Base-by-base conservation (phyloP, 2,888 invertebrate genomes). In the Cephus spinipes region DNA sequence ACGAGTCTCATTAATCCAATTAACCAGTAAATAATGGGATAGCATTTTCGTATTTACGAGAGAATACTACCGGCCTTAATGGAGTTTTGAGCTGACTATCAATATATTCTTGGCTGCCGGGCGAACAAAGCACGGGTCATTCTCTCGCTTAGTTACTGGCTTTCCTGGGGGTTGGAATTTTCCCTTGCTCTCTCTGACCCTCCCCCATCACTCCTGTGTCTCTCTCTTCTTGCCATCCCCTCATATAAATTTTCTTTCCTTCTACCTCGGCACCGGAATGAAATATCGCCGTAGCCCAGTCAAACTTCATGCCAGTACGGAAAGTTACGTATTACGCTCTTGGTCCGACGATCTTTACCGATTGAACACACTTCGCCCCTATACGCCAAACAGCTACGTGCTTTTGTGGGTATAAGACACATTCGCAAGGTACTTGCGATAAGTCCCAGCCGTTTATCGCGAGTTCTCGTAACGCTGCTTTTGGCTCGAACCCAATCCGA, bases 1-100 rank as follows among this genome's bases (percentile, higher is more conserved):
- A 91, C 90, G 91, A 91, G 91, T 88, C 91, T 91, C 91, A 91
- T 91, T 91, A 91, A 91, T 91, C 91, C 91, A 91, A 91, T 91
- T 91, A 91, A 91, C 91, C 91, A 91, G 91, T 91, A 91, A 91
- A 91, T 91, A 91, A 91, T 91, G 91, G 91, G 89, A 89, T 89
- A 88, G 91, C 91, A 89, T 90, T 91, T 91, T 90, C 90, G 91
- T 90, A 91, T 91, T 91, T 91, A 91, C 90, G 89, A 89, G 90
- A 90, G 90, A 89, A 90, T 90, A 88, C 89, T 86, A 85, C 85
- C 85, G 85, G 87, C 87, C 88, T 88, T 91, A 91, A 91, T 91
- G 91, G 91, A 90, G 89, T 91, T 91, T 91, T 91, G 91, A 91
- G 91, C 91, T 87, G 90, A 91, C 91, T 91, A 91, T 91, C 91